Percentiles rank a stretch among this genome's conserved stretches.
These are phyloP conservation scores for Aramus guarauna DNA, from an alignment of 2,113 vertebrate genomes.

Conservation along the genomic window DNA sequence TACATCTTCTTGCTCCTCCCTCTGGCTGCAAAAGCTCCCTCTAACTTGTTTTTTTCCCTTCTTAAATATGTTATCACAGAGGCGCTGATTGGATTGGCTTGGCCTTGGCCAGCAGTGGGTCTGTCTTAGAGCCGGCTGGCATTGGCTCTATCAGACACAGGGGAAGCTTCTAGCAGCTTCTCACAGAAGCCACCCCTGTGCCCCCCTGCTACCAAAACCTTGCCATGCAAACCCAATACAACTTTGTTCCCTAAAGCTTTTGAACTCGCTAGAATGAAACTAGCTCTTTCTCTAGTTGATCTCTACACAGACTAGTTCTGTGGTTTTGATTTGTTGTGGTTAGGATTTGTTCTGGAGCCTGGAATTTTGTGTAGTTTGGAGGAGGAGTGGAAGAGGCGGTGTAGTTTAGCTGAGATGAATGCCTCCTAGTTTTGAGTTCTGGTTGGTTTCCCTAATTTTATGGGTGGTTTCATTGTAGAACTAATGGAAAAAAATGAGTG, in stretches of 20 bases:
- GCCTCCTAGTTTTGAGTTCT: neutral
- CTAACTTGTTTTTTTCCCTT: too few species aligned
- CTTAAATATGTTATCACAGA: too few species aligned
- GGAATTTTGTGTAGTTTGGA: neutral
- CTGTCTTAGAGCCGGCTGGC: too few species aligned
- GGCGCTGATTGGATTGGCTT: too few species aligned
- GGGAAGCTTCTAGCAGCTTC: too few species aligned
- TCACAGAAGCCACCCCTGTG: too few species aligned
- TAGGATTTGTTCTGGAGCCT: neutral
- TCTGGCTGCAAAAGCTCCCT: too few species aligned
- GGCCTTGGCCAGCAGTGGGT: too few species aligned
- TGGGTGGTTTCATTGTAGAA: neutral
- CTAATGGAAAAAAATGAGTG: neutral
- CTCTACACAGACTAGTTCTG: neutral
- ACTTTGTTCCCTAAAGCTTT: neutral
- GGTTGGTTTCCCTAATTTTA: neutral
- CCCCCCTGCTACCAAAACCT: too few species aligned
- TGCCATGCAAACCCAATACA: too few species aligned
- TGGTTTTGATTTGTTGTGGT: neutral
- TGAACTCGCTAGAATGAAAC: neutral
- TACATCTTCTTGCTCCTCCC: too few species aligned
- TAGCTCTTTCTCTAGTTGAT: neutral
- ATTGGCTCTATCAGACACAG: too few species aligned
- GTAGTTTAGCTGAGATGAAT: neutral
- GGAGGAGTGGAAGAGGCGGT: neutral